These are phyloP conservation scores for Tipula helvola DNA, from an alignment of 2,888 invertebrate species.

Conservation along the genomic window DNA sequence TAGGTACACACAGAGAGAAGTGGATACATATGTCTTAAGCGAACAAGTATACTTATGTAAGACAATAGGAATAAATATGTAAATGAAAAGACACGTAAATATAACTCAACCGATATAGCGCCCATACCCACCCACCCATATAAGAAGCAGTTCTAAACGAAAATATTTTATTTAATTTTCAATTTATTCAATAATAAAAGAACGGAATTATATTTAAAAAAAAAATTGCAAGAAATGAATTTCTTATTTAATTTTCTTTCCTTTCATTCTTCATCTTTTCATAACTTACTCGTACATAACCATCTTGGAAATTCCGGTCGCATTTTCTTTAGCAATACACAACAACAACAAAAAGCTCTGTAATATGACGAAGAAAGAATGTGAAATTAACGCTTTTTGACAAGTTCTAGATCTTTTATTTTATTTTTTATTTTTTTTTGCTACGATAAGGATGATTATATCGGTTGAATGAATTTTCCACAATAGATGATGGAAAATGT, in stretches of 20 bases:
- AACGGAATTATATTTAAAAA: background rate
- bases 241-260: background rate
- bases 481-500: background rate
- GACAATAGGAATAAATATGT: background rate
- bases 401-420: background rate
- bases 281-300: background rate
- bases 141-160: background rate
- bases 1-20: background rate
- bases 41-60: background rate
- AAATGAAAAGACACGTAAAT: background rate
- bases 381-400: conserved; percentile 4
- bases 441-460: background rate
- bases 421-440: background rate
- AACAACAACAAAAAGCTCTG: background rate
- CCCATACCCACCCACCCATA: background rate
- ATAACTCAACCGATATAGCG: background rate
- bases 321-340: background rate
- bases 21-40: background rate
- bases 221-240: background rate
- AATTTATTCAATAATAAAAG: background rate
- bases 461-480: background rate
- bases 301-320: background rate
- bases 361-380: background rate
- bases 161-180: background rate
- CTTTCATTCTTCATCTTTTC: background rate